A percentile compares a stretch with the other conserved stretches of the same genome.
These are phyloP conservation scores for Cosmopolites sordidus DNA, from an alignment of 2,888 invertebrate species.

Conservation along the genomic window DNA sequence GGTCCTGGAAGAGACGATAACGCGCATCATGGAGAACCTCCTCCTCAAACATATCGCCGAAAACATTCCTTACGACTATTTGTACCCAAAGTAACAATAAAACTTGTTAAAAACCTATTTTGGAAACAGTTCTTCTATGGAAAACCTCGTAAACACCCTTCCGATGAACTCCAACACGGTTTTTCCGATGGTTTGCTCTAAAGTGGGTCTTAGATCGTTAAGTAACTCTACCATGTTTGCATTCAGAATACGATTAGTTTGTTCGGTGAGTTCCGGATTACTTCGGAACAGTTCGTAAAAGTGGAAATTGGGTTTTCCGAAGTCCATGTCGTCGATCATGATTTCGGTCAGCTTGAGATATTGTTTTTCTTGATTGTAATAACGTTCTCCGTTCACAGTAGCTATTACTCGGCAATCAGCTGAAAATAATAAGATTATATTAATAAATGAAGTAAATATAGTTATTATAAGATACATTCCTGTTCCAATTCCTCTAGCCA, in stretches of 20 bases:
- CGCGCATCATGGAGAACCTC: constrained; percentile 33
- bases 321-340: constrained; percentile 54
- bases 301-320: constrained; percentile 57
- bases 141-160: constrained; percentile 52
- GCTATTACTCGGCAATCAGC: constrained; percentile 60
- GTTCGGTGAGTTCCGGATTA: constrained; percentile 54
- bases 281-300: constrained; percentile 67
- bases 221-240: constrained; percentile 67
- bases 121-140: constrained; percentile 50
- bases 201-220: constrained; percentile 60
- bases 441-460: not conserved
- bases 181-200: constrained; percentile 55
- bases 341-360: constrained; percentile 57
- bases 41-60: constrained; percentile 31
- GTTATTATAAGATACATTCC: not conserved
- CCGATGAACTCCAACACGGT: constrained; percentile 52
- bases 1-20: constrained; percentile 37
- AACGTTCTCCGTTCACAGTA: constrained; percentile 54
- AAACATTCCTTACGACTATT: constrained; percentile 35
- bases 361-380: constrained; percentile 49
- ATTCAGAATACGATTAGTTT: constrained; percentile 67
- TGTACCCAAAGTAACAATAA: constrained; percentile 31
- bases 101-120: constrained; percentile 18
- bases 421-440: constrained; percentile 38
- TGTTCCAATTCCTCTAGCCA: no score